Percentiles rank a stretch among this genome's conserved stretches.
phyloP scores from a whole-genome alignment of 2,888 invertebrate genomes.

The Smittia sp. region DNA sequence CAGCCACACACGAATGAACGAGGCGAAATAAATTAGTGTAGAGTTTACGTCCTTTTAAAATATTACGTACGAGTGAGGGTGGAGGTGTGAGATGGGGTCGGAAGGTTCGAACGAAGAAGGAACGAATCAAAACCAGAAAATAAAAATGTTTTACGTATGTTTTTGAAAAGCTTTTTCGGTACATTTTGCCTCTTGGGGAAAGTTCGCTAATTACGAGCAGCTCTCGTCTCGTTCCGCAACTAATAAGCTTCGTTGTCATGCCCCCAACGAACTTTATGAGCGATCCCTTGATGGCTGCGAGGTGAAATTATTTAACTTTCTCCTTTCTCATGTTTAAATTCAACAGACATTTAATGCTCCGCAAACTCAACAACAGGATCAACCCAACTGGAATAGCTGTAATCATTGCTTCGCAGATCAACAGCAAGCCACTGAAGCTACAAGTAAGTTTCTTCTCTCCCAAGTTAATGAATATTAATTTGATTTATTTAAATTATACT shows the following conservation, averaged over 20 bases:
- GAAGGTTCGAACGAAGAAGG: background rate
- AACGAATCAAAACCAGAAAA: background rate
- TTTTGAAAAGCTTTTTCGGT: constrained; percentile 18
- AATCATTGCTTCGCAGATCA: constrained; percentile 31
- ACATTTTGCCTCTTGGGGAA: background rate
- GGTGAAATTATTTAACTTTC: background rate
- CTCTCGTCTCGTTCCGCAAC: background rate
- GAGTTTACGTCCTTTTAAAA: constrained; percentile 3
- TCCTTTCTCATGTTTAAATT: constrained; percentile 9
- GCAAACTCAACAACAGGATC: constrained; percentile 20
- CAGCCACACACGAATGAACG: background rate
- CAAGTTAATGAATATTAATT: constrained; percentile 40
- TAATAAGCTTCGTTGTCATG: background rate
- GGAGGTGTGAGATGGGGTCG: background rate
- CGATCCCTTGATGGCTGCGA: background rate
- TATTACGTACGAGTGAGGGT: background rate
- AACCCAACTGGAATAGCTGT: constrained; percentile 22
- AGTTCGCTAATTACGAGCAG: too few species aligned
- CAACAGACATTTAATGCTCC: constrained; percentile 28
- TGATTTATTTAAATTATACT: constrained; percentile 16
- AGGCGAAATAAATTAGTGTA: constrained; percentile 8
- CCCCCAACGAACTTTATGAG: too few species aligned
- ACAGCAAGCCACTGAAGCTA: constrained; percentile 29
- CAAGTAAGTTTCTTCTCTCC: constrained; percentile 33
- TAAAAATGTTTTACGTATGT: constrained; percentile 1